Base-by-base conservation (phyloP, 2,113 vertebrate species). In the Agapornis roseicollis region DNA sequence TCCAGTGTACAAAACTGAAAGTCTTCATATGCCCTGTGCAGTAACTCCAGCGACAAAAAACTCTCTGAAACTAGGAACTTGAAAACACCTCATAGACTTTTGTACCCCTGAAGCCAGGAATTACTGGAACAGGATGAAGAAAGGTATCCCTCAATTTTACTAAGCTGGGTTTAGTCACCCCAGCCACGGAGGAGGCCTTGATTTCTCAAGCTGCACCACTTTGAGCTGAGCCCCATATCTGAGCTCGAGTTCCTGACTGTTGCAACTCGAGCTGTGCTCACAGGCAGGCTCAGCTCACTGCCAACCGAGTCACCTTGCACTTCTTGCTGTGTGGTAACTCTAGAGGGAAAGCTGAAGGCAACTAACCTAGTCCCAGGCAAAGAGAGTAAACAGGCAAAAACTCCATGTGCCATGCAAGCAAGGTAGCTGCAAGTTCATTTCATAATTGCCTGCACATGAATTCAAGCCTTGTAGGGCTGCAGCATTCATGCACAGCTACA, bases 351-450 rank as follows among this genome's bases (percentile, higher is more conserved):
- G 44, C n/a, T 2, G 4, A 23, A 70, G 83, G 60, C 70, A 86
- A 84, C 63, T 52, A 53, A 64, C 63, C 52, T 53, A 29, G 46
- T 3, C 55, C 20, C 4, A 4, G 24, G 52, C 52, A 87, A 35
- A 53, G 29, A 89, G 39, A 72, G 49, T 10, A 79, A 93, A 89
- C 44, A 58, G 56, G 60, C 25, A 60, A 47, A 33, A 88, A 5
- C 7, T 13, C 46, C 23, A 7, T 37, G 5, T 14, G 20, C 47
- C 50, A 41, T 0, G 0, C 41, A 69, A 6, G 16, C 49, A 28
- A n/a, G 41, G 17, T 28, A 14, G 58, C 31, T 22, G 17, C 55
- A 73, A 63, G 72, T 35, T n/a, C 28, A 1, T 23, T 27, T n/a
- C 23, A 28, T 9, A 46, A 13, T 17, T 27, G 11, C 5, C 22